Base-by-base conservation (phyloP, 2,888 invertebrate genomes). In the Zhuqinia jingwanae region DNA sequence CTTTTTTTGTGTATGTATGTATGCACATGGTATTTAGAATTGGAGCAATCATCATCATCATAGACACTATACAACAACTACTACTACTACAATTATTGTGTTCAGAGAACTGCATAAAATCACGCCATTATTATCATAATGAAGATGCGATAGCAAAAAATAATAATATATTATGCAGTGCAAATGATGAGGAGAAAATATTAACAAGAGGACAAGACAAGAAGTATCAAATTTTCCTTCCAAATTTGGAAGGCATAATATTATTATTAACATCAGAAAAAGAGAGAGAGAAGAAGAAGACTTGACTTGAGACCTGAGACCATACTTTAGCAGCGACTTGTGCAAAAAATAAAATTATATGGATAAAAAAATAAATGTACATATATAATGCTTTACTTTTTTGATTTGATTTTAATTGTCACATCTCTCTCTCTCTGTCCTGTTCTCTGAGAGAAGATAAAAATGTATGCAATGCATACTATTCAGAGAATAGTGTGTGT, bases 141-240 rank as follows among this genome's bases (percentile, higher is more conserved):
- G 58, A 76, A 76, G 56, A 76, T 56, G 56, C n/a, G n/a, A 53
- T 73, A 47, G 36, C 50, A 75, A 75, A 27, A 60, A 11, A 42
- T 76, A 30, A 58, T 58, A 36, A 6, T 6, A 36, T 36, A 8
- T 42, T 42, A 36, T 30, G 27, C 20, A 56, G 76, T 42, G 76
- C 20, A 76, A 76, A 76, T 76, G 58, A 76, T 17, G n/a, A 65
- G 17, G 10, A 36, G 36, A 65, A 20, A 50, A 75, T 30, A 36
- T n/a, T 20, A 58, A 42, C 36, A 36, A 36, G 36, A 36, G 8
- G 36, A 76, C 76, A 36, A 76, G 76, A 76, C 56, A 76, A 58
- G n/a, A n/a, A 50, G 58, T 63, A 78, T 78, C 63, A 78, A 78
- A 78, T 30, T 78, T 63, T 78, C 78, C 45, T 60, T 78, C 78